Base-by-base conservation (phyloP, 2,888 invertebrate species). In the Pyrrhosoma nymphula region DNA sequence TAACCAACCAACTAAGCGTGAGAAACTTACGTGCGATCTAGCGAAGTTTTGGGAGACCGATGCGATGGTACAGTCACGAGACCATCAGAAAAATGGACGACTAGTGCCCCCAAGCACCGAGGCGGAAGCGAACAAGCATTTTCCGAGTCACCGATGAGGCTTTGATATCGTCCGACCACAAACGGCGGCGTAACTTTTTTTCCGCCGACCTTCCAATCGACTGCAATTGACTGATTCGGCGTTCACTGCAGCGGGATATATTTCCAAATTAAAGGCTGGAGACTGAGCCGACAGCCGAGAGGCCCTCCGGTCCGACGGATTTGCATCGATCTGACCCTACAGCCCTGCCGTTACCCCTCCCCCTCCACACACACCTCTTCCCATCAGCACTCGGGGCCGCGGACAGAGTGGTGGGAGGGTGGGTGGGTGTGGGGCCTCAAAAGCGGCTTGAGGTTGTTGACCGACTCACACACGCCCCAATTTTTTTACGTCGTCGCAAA, bases 381-480 rank as follows among this genome's bases (percentile, higher is more conserved):
- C 30, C 35, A 1, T 30, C 82, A 16, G 8, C 35, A n/a, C 82
- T 35, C 82, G 26, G 69, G 69, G 26, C 69, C 69, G 69, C 69
- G 69, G 12, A 69, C 69, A 26, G 60, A 20, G 20, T 20, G 60
- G 60, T 47, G 47, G 47, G 47, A 47, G 47, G 47, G 47, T 47
- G 2, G 47, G 60, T 60, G 60, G 60, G 60, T 60, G 60, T 60
- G 60, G 60, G 60, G 60, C 18, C 20, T 60, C 60, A 60, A 60
- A 60, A n/a, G 69, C 23, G 30, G 23, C 82, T 35, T 26, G 82
- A 35, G 82, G 82, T 82, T 82, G 82, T 35, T 35, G 82, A 82
- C 82, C 82, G 82, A 82, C 35, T 82, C 82, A 82, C 82, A 82
- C 26, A 30, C n/a, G 82, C 82, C 82, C 82, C 82, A 82, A 82